Base-by-base conservation (phyloP, 2,113 vertebrate genomes). In the Cheilinus undulatus region DNA sequence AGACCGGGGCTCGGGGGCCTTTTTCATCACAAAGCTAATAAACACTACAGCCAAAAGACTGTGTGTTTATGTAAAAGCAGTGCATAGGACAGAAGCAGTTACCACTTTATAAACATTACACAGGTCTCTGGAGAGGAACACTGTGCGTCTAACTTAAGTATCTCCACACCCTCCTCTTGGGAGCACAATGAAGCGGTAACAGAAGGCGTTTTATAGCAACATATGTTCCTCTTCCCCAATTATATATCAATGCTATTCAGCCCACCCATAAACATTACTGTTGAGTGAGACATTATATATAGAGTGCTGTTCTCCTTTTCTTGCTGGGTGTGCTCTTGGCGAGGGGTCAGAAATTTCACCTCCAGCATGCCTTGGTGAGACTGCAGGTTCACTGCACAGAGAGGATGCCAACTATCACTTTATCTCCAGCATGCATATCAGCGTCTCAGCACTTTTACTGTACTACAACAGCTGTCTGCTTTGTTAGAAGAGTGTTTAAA, bases 151-250 rank as follows among this genome's bases (percentile, higher is more conserved):
- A 87, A 82, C 87, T 91, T 90, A 91, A 93, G 89, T 89, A 90
- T 88, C 73, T 76, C 83, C 81, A 48, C 86, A 64, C 50, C 78
- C 83, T 83, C 72, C 90, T 88, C 84, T 60, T 57, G 86, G 89
- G 86, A 88, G 60, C 78, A 76, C 70, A 82, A 88, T 83, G 86
- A 78, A 83, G 81, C 71, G 11, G 80, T 68, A 91, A 86, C 92
- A 93, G 91, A 92, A 86, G 90, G 88, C 64, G 82, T 87, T 93
- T 94, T 93, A 91, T 90, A 72, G 88, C 80, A 90, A 89, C 93
- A 93, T 93, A 93, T 93, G 93, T 82, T 93, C 85, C 53, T 78
- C 82, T 76, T 79, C 81, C 65, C 81, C 86, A 76, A 86, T 90
- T 86, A 88, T 90, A 90, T 92, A 91, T 90, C 91, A 90, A 83